Conservation (phyloP, 2,113 vertebrate genomes). For the Pionites leucogaster region DNA sequence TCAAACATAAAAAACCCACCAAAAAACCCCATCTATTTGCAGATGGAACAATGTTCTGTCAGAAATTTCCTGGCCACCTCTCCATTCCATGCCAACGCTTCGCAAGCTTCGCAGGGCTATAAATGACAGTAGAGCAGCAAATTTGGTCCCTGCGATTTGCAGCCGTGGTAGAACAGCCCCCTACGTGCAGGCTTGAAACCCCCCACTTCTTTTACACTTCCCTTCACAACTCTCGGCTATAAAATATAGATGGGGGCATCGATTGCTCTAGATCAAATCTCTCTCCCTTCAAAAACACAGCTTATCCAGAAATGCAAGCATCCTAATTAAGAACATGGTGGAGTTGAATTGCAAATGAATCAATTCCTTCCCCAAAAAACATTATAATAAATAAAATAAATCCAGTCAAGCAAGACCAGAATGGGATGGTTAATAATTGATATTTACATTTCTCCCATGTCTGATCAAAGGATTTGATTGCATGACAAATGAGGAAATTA, state of each 20-base stretch:
- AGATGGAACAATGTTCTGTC: conserved; percentile 24
- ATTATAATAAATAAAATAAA: neutral
- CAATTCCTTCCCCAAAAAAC: neutral
- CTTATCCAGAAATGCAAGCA: neutral
- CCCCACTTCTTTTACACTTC: neutral
- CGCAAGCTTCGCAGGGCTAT: neutral
- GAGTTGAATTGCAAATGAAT: conserved; percentile 34
- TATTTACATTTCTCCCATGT: conserved; percentile 61
- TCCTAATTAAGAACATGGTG: conserved; percentile 12
- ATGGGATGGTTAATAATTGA: conserved; percentile 65
- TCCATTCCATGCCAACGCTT: conserved; percentile 22
- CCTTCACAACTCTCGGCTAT: neutral
- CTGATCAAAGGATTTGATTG: conserved; percentile 68
- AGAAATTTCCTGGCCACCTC: conserved; percentile 36
- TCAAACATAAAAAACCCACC: neutral
- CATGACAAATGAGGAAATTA: conserved; percentile 69
- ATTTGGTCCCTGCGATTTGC: conserved; percentile 17
- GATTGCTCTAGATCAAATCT: conserved; percentile 1
- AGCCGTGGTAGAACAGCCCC: neutral
- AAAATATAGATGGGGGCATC: conserved; percentile 30
- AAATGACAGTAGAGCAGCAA: conserved; percentile 5
- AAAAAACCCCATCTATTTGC: neutral
- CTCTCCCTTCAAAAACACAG: neutral
- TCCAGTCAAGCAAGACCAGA: conserved; percentile 19
- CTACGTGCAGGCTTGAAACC: neutral